These are phyloP conservation scores for Polyodon spathula DNA, from an alignment of 2,113 vertebrate species.

Conservation along the genomic window DNA sequence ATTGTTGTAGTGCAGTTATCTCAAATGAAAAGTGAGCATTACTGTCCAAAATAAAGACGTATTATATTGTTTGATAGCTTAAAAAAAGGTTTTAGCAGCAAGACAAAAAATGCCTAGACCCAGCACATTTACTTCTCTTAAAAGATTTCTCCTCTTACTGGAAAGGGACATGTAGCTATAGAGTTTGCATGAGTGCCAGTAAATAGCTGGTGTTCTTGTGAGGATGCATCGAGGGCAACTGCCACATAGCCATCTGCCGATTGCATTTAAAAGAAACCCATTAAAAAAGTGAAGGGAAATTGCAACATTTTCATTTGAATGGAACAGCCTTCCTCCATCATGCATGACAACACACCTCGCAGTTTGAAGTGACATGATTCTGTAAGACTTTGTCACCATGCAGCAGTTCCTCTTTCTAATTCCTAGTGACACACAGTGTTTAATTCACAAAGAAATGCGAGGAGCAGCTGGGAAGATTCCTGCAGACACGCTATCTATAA, in stretches of 20 bases:
- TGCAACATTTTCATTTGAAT: slow-evolving; percentile 60
- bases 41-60: too few species aligned
- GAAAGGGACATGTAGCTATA: too few species aligned
- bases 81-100: too few species aligned
- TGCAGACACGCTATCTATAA: slow-evolving; percentile 46
- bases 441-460: slow-evolving; percentile 56
- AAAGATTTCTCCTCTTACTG: too few species aligned
- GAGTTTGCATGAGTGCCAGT: slow-evolving; percentile 36
- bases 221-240: slow-evolving; percentile 20
- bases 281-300: slow-evolving; percentile 55
- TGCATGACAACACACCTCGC: slow-evolving; percentile 44
- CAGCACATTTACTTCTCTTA: too few species aligned
- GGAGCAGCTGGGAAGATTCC: slow-evolving; percentile 52
- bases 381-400: slow-evolving; percentile 49
- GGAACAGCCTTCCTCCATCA: slow-evolving; percentile 32
- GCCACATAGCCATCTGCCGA: slow-evolving; percentile 40
- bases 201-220: slow-evolving; percentile 23
- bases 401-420: slow-evolving; percentile 51
- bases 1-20: too few species aligned
- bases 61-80: too few species aligned
- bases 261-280: slow-evolving; percentile 38
- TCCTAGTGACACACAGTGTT: slow-evolving; percentile 59
- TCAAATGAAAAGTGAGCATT: too few species aligned
- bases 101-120: too few species aligned
- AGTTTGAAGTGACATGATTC: slow-evolving; percentile 40